Conservation (phyloP, 1,140 invertebrate genomes). For the Drosophila ogumai region DNA sequence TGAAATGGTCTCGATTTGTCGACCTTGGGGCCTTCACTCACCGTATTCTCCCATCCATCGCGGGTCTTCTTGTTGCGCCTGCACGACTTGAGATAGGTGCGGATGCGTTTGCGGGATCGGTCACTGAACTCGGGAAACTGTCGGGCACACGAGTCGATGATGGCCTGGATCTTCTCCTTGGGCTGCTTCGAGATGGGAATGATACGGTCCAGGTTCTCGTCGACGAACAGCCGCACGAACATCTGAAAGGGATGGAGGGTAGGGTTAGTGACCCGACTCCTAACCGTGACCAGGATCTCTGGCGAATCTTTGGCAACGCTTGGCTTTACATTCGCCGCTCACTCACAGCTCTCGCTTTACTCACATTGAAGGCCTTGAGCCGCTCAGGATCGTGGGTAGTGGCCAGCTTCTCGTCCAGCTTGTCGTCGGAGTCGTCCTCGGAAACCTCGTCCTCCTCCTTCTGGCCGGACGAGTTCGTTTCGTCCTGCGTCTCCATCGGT, state of each 20-base stretch:
- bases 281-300: constrained; percentile 2
- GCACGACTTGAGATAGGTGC: constrained; percentile 98
- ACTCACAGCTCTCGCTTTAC: constrained; percentile 78
- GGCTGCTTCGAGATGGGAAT: constrained; percentile 99
- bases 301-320: constrained; percentile 69
- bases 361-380: constrained; percentile 98
- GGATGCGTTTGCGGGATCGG: constrained; percentile 95
- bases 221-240: constrained; percentile 98
- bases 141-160: constrained; percentile 97
- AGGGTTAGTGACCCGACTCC: constrained; percentile 2
- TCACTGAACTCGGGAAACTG: constrained; percentile 99
- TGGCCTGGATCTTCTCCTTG: constrained; percentile 98
- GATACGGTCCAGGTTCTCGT: constrained; percentile 98
- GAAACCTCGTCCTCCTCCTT: constrained; percentile 97
- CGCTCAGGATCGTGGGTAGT: constrained; percentile 97
- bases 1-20: background rate
- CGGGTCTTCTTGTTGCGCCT: constrained; percentile 96
- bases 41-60: constrained; percentile 87
- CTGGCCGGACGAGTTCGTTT: constrained; percentile 96
- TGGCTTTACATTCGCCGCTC: constrained; percentile 73
- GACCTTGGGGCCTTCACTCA: constrained; percentile 30
- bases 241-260: constrained; percentile 89
- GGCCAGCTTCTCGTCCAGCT: constrained; percentile 90
- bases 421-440: constrained; percentile 95
- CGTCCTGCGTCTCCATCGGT: constrained; percentile 91